Conservation (phyloP, 1,140 invertebrate species). For the Macrosteles quadrilineatus region DNA sequence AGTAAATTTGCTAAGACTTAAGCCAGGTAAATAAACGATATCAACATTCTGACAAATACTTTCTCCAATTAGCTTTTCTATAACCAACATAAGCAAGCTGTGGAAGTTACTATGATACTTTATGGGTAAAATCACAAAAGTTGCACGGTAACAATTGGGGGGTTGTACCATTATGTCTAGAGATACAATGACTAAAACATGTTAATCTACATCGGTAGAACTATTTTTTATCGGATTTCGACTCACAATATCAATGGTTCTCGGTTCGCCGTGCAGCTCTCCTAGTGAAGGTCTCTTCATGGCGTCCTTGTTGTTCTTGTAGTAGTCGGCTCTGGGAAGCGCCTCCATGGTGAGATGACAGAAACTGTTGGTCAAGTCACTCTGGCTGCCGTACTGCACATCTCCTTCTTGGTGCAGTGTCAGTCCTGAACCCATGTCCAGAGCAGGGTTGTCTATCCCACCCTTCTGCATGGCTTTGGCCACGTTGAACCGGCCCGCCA, state of each 20-base stretch:
- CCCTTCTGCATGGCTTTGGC: conserved; percentile 19
- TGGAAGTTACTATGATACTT: too few relatives aligned
- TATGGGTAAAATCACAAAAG: too few relatives aligned
- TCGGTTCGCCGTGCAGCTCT: conserved; percentile 54
- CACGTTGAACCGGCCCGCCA: conserved; percentile 14
- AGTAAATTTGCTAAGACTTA: too few relatives aligned
- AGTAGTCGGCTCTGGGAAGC: conserved; percentile 85
- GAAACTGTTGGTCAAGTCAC: conserved; percentile 28
- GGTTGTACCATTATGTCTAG: too few relatives aligned
- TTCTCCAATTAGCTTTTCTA: too few relatives aligned
- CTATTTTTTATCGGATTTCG: too few relatives aligned
- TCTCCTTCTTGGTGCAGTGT: not conserved
- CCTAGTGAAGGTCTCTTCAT: conserved; percentile 72
- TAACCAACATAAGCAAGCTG: too few relatives aligned
- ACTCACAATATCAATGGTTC: conserved; percentile 2
- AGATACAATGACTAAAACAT: too few relatives aligned
- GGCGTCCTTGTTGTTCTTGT: conserved; percentile 75
- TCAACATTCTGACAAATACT: too few relatives aligned
- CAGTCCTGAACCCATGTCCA: conserved; percentile 16
- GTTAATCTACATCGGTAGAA: too few relatives aligned
- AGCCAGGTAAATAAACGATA: too few relatives aligned
- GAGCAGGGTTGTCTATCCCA: conserved; percentile 8
- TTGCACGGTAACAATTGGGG: too few relatives aligned
- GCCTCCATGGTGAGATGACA: conserved; percentile 68
- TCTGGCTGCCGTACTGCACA: not conserved